Evolutionary conservation across 2,113 vertebrate genomes (phyloP).

Genomic region (Gambusia affinis): DNA sequence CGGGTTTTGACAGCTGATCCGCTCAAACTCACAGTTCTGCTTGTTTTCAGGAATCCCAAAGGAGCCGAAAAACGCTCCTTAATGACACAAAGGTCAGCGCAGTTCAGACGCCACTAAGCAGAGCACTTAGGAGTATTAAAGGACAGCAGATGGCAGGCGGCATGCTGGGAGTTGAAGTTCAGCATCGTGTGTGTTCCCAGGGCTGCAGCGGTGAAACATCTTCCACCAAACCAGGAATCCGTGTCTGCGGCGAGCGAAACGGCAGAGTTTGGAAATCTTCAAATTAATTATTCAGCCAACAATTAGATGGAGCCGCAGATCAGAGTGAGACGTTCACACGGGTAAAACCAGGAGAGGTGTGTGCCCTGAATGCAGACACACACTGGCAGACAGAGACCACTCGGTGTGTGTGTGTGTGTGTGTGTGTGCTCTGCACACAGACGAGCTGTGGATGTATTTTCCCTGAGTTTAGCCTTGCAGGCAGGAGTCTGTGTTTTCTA

Average conservation of each 20-base stretch:
- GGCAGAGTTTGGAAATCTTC: slow-evolving; percentile 27
- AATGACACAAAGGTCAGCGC: slow-evolving; percentile 18
- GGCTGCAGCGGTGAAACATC: slow-evolving; percentile 5
- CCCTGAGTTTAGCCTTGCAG: slow-evolving; percentile 24
- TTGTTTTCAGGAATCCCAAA: slow-evolving; percentile 4
- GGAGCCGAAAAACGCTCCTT: not conserved
- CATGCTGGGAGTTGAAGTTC: slow-evolving; percentile 58
- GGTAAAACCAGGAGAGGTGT: slow-evolving; percentile 22
- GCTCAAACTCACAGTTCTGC: not conserved
- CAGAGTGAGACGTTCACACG: slow-evolving; percentile 32
- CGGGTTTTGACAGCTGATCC: no score
- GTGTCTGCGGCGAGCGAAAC: not conserved
- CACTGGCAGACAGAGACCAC: not conserved
- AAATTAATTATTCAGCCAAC: slow-evolving; percentile 43
- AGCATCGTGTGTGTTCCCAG: slow-evolving; percentile 21
- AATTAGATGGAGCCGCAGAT: slow-evolving; percentile 58
- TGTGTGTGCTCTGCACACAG: not conserved
- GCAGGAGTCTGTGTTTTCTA: slow-evolving; percentile 27
- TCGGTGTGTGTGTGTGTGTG: not conserved
- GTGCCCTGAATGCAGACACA: slow-evolving; percentile 28
- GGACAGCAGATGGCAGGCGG: slow-evolving; percentile 36
- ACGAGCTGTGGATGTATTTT: slow-evolving; percentile 12
- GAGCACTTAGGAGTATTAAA: slow-evolving; percentile 4
- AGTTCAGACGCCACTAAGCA: slow-evolving; percentile 11
- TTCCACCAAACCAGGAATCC: not conserved